Conservation (phyloP, 2,888 invertebrate species). For the Protonemura montana region DNA sequence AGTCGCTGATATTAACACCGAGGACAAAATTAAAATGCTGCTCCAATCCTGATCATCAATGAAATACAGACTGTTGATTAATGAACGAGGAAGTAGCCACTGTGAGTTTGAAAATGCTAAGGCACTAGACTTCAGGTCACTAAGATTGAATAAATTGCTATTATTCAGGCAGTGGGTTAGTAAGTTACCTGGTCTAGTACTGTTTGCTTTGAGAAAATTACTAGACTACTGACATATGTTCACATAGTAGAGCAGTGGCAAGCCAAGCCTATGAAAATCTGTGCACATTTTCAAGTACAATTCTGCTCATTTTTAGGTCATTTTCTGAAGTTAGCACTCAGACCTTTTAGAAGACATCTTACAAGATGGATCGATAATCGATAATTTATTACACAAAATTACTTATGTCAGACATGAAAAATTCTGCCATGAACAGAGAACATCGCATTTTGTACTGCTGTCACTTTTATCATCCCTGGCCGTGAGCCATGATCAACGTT, state of each 20-base stretch:
- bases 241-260: neutral
- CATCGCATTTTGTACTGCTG: slow-evolving; percentile 22
- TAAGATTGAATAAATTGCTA: neutral
- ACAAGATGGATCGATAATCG: neutral
- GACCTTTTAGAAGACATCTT: neutral
- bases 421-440: slow-evolving; percentile 27
- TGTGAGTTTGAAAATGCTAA: slow-evolving; percentile 17
- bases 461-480: slow-evolving; percentile 26
- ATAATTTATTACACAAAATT: neutral
- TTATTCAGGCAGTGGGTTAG: slow-evolving; percentile 21
- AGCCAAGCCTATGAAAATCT: neutral
- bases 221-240: neutral
- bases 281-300: neutral
- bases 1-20: neutral
- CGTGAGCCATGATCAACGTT: slow-evolving; percentile 43
- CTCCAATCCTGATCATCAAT: neutral
- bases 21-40: neutral
- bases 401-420: slow-evolving; percentile 13
- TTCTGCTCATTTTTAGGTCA: neutral
- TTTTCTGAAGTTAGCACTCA: neutral
- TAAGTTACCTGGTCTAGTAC: slow-evolving; percentile 2
- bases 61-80: neutral
- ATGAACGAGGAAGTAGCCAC: neutral
- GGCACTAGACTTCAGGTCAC: slow-evolving; percentile 22
- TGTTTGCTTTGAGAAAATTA: neutral